These are phyloP conservation scores for Bambusicola thoracicus DNA, from an alignment of 2,113 vertebrate genomes.

Conservation along the genomic window DNA sequence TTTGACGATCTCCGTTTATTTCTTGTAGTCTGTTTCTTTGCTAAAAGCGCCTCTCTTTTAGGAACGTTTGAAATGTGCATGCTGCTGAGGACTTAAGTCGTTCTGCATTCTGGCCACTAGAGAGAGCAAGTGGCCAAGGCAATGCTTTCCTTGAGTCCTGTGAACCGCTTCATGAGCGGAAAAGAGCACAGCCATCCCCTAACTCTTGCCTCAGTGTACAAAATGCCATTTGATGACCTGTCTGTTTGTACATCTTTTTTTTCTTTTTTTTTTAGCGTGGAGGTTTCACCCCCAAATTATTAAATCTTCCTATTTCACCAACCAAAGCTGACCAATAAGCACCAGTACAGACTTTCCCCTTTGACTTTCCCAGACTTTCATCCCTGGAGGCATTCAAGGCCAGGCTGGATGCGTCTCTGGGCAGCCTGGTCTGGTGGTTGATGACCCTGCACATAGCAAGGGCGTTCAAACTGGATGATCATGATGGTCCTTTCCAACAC, in stretches of 20 bases:
- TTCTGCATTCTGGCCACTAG: conserved; percentile 55
- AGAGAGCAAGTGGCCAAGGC: conserved; percentile 70
- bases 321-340: neutral
- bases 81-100: neutral
- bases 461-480: no score
- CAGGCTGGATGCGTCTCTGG: no score
- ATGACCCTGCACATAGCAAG: no score
- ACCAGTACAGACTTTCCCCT: neutral
- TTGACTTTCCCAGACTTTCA: no score
- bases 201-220: neutral
- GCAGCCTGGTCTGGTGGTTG: no score
- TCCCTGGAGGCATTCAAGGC: no score
- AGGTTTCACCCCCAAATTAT: neutral
- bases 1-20: neutral
- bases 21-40: neutral
- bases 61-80: accelerated
- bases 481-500: no score
- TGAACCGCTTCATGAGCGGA: neutral
- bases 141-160: neutral
- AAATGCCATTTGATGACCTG: neutral
- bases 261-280: neutral
- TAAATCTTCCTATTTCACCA: neutral
- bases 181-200: neutral
- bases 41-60: neutral
- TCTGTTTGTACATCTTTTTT: conserved; percentile 1